phyloP scores from a whole-genome alignment of 2,113 vertebrate species.

The human region GRCh38 chr9:94127001-94127500 shows the following conservation, averaged over 20 bases:
- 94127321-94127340: not conserved
- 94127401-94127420: too few relatives aligned
- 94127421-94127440: too few relatives aligned
- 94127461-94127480: too few relatives aligned
- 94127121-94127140: not conserved
- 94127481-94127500: too few relatives aligned
- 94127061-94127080: not conserved
- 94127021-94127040: not conserved
- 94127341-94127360: not conserved
- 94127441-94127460: too few relatives aligned
- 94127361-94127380: not conserved
- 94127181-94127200: not conserved
- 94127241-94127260: not conserved
- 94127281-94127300: not conserved
- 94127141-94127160: not conserved
- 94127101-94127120: not conserved
- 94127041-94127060: not conserved
- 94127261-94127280: not conserved
- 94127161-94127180: not conserved
- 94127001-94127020: not conserved
- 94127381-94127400: too few relatives aligned
- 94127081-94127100: not conserved
- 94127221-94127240: not conserved
- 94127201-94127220: not conserved
- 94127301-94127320: not conserved